Evolutionary conservation across 2,113 vertebrate species (phyloP).

Genomic region (Felis chaus): DNA sequence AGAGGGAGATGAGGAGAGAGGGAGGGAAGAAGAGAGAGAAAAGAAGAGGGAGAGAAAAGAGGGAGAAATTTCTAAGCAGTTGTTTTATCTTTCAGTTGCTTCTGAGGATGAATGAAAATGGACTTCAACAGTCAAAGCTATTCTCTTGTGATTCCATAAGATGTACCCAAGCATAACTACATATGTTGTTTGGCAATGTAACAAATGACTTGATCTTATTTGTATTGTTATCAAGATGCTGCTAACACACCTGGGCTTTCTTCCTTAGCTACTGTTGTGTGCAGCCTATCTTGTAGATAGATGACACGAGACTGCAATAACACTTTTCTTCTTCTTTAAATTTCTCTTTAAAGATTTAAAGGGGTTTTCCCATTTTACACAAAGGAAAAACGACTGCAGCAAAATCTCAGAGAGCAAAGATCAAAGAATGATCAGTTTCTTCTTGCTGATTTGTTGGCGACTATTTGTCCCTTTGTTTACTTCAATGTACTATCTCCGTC

Average conservation of each 20-base stretch:
- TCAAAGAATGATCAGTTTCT: not conserved
- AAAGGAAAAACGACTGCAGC: not conserved
- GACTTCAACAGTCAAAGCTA: not conserved
- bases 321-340: constrained; percentile 14
- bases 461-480: not conserved
- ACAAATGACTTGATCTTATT: not conserved
- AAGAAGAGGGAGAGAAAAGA: not conserved
- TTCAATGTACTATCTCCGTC: not conserved
- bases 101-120: not conserved
- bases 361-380: not conserved
- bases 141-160: not conserved
- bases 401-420: not conserved
- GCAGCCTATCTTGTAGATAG: not conserved
- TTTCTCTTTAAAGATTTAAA: not conserved
- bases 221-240: not conserved
- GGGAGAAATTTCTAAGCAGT: not conserved
- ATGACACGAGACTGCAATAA: not conserved
- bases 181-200: not conserved
- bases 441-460: not conserved
- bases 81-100: not conserved
- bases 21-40: no score
- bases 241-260: not conserved
- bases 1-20: not conserved
- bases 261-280: not conserved
- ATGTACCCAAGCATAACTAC: not conserved